These are phyloP conservation scores for Congeria kusceri DNA, from an alignment of 2,888 invertebrate species.

Conservation along the genomic window DNA sequence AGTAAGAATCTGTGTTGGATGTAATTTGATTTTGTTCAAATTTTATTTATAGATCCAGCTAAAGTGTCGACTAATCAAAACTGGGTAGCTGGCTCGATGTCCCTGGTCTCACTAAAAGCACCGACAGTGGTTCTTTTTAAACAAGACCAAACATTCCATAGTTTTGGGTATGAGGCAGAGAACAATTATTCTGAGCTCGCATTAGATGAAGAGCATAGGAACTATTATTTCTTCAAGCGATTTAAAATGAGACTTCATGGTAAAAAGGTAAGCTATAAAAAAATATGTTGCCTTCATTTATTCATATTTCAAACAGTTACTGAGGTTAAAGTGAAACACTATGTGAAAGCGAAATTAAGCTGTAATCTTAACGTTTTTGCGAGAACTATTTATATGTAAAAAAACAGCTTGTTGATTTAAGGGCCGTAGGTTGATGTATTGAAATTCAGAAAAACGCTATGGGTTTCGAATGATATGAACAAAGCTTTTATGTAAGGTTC, in stretches of 20 bases:
- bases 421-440: no score
- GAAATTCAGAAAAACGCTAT: no score
- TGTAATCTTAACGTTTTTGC: no score
- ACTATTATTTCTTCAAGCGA: conserved; percentile 56
- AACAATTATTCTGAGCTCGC: conserved; percentile 54
- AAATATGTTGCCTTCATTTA: not conserved
- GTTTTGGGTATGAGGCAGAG: conserved; percentile 62
- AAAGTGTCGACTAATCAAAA: conserved; percentile 45
- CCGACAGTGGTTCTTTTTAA: conserved; percentile 56
- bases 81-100: conserved; percentile 47
- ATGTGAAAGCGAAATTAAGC: no score
- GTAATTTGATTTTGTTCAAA: not conserved
- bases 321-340: no score
- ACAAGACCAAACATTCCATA: conserved; percentile 50
- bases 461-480: no score
- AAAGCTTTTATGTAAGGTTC: no score
- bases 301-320: no score
- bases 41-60: conserved; percentile 15
- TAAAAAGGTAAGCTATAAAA: conserved; percentile 31
- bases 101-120: conserved; percentile 49
- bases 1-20: no score
- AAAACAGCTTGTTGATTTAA: no score
- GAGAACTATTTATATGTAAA: no score
- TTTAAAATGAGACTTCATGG: conserved; percentile 60
- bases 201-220: conserved; percentile 42